phyloP scores from a whole-genome alignment of 2,888 invertebrate species.

The Drosophila anceps region DNA sequence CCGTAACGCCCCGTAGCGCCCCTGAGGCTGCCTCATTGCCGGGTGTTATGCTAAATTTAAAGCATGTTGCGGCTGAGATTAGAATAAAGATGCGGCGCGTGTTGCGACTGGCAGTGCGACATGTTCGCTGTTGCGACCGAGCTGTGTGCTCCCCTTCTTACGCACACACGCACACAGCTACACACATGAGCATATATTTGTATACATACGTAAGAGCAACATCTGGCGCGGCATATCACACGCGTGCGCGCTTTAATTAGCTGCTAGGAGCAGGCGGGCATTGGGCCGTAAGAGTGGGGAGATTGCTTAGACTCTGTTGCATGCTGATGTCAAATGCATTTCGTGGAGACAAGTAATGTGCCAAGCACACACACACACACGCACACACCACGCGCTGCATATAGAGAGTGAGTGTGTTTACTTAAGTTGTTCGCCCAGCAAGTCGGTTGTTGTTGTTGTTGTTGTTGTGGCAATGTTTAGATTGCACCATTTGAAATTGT shows the following conservation, averaged over 20 bases:
- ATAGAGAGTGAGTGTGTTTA: slow-evolving; percentile 52
- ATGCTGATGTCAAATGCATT: slow-evolving; percentile 72
- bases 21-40: slow-evolving; percentile 12
- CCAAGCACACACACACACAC: slow-evolving; percentile 27
- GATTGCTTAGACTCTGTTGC: slow-evolving; percentile 19
- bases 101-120: slow-evolving; percentile 50
- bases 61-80: slow-evolving; percentile 75
- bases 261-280: slow-evolving; percentile 33
- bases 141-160: neutral
- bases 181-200: neutral
- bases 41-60: slow-evolving; percentile 76
- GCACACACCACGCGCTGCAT: too few species aligned
- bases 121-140: slow-evolving; percentile 51
- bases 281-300: neutral
- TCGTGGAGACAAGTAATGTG: slow-evolving; percentile 47
- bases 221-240: slow-evolving; percentile 78
- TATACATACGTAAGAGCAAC: slow-evolving; percentile 37
- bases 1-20: neutral
- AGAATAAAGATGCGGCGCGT: slow-evolving; percentile 64
- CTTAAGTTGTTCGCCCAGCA: slow-evolving; percentile 41
- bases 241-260: slow-evolving; percentile 77
- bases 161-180: neutral
- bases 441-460: slow-evolving; percentile 42
- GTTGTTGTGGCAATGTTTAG: slow-evolving; percentile 51
- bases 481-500: slow-evolving; percentile 54